Percentiles rank a stretch among this genome's conserved stretches.
Conservation (phyloP, 2,113 vertebrate genomes). For the Triplophysa rosa region DNA sequence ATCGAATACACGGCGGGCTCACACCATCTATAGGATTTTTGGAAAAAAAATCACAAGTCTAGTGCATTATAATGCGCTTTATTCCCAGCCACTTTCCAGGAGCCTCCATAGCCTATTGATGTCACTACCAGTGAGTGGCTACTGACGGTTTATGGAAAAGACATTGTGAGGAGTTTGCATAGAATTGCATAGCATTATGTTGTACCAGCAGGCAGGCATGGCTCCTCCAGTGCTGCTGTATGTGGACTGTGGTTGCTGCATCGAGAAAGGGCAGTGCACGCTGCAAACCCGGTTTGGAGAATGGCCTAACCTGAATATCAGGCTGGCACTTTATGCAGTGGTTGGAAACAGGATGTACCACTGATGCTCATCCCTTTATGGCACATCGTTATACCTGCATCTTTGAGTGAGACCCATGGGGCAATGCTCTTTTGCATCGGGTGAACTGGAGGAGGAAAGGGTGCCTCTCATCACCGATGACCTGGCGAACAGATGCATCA, state of each 20-base stretch:
- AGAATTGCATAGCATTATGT: too few species aligned
- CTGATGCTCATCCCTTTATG: conserved; percentile 38
- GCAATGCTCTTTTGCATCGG: not conserved
- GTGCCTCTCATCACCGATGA: not conserved
- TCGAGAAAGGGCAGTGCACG: not conserved
- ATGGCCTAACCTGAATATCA: conserved; percentile 29
- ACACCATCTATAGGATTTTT: too few species aligned
- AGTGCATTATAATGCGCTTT: too few species aligned
- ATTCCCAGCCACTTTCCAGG: too few species aligned
- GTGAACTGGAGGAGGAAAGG: not conserved
- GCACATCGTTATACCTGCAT: not conserved
- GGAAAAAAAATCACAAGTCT: too few species aligned
- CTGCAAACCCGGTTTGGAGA: conserved; percentile 16
- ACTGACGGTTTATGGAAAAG: too few species aligned
- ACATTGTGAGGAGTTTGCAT: too few species aligned
- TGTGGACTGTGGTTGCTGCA: conserved; percentile 32
- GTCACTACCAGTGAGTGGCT: too few species aligned
- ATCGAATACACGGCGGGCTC: too few species aligned
- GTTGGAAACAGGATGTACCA: conserved; percentile 26
- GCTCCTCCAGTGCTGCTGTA: conserved; percentile 26
- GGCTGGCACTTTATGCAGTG: conserved; percentile 19
- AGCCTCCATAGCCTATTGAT: too few species aligned
- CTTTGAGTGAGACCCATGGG: conserved; percentile 17
- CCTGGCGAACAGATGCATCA: not conserved
- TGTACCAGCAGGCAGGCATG: conserved; percentile 1